Evolutionary conservation across 2,888 invertebrate genomes (phyloP).

Genomic region (Conops quadrifasciatus): DNA sequence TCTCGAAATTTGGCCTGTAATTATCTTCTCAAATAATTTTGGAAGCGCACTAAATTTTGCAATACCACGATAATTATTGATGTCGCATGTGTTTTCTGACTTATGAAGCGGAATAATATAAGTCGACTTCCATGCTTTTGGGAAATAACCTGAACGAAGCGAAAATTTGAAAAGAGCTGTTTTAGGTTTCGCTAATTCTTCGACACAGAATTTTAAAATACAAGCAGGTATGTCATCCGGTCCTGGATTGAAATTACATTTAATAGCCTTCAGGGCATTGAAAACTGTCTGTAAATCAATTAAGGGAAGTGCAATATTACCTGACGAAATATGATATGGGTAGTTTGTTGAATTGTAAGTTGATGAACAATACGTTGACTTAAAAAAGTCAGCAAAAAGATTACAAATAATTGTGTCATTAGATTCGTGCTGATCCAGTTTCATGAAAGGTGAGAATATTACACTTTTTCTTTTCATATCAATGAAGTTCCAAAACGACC

Average conservation of each 20-base stretch:
- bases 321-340: no score
- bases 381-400: background rate
- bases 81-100: background rate
- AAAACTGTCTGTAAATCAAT: background rate
- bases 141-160: background rate
- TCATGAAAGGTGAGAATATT: background rate
- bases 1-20: background rate
- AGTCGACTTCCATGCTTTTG: background rate
- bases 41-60: background rate
- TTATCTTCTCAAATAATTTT: constrained; percentile 4
- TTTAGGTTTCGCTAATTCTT: background rate
- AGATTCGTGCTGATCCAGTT: background rate
- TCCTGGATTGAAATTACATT: background rate
- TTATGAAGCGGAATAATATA: constrained; percentile 10
- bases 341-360: no score
- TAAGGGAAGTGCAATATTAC: background rate
- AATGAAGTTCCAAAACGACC: background rate
- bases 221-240: constrained; percentile 12
- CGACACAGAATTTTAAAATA: background rate
- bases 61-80: background rate
- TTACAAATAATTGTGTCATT: background rate
- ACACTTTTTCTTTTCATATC: background rate
- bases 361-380: background rate
- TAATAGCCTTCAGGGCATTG: background rate
- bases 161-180: background rate